These are phyloP conservation scores for Eurois occulta DNA, from an alignment of 2,888 invertebrate species.

Conservation along the genomic window DNA sequence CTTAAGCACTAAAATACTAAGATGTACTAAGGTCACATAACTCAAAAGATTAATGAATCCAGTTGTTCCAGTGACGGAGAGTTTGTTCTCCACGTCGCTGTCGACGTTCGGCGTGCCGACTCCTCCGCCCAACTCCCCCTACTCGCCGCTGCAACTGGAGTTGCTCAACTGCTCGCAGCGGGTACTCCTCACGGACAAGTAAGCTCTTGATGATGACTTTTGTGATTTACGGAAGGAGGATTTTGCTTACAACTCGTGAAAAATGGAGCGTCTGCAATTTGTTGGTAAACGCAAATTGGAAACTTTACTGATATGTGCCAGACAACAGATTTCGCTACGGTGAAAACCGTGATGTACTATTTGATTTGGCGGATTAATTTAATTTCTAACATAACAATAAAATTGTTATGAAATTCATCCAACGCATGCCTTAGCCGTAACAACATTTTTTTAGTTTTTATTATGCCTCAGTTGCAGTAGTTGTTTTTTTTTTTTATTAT, in stretches of 20 bases:
- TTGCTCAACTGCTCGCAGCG: slow-evolving; percentile 90
- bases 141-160: slow-evolving; percentile 92
- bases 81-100: slow-evolving; percentile 92
- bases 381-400: background rate
- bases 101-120: slow-evolving; percentile 92
- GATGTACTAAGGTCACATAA: slow-evolving; percentile 60
- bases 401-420: slow-evolving; percentile 5
- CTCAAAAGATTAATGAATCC: slow-evolving; percentile 57
- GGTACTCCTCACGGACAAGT: slow-evolving; percentile 87
- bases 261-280: slow-evolving; percentile 7
- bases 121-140: slow-evolving; percentile 93
- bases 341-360: slow-evolving; percentile 15
- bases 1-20: slow-evolving; percentile 49
- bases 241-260: slow-evolving; percentile 11
- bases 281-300: slow-evolving; percentile 24
- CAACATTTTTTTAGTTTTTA: background rate
- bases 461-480: background rate
- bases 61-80: slow-evolving; percentile 91
- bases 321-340: slow-evolving; percentile 12
- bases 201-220: slow-evolving; percentile 66
- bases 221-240: slow-evolving; percentile 11
- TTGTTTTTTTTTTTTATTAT: background rate
- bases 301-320: slow-evolving; percentile 18
- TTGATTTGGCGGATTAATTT: background rate
- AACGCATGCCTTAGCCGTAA: background rate